Evolutionary conservation across 1,140 invertebrate species (phyloP), one percentile per base, ranked within the genome.

Genomic region (Sycophila sp.): DNA sequence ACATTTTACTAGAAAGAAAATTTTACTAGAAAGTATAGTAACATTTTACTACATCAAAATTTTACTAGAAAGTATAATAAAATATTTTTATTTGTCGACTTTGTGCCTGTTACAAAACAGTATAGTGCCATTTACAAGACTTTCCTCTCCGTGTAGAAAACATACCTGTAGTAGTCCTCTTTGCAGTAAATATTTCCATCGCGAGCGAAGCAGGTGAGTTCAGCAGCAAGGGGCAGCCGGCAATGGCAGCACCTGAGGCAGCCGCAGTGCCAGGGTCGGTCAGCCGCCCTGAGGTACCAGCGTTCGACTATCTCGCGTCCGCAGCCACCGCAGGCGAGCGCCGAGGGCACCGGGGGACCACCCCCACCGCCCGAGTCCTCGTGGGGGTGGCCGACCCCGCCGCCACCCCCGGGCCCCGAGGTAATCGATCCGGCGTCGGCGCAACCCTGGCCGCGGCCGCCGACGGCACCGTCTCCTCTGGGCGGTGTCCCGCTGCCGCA

Each of bases 111-210:
- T n/a, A n/a, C n/a, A n/a, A n/a, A n/a, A n/a, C n/a, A n/a, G n/a
- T n/a, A n/a, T n/a, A n/a, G n/a, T n/a, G n/a, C n/a, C n/a, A n/a
- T n/a, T n/a, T n/a, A n/a, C n/a, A n/a, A n/a, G n/a, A n/a, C n/a
- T n/a, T n/a, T n/a, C n/a, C n/a, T n/a, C n/a, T n/a, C n/a, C n/a
- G n/a, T n/a, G n/a, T 26, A 51, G 6, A 51, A 51, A 56, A 81
- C 89, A 88, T 86, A 97, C 96, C 95, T 93, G 85, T 95, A 96
- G 83, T 98, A 98, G 85, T 98, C 96, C 77, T 97, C 94, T 83
- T 96, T 96, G 89, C 96, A 98, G 84, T 96, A 97, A 77, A 97
- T 97, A 80, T 94, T 93, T 62, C 94, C 94, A 77, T 96, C 94
- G 63, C 94, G 87, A 6, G 94, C 91, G 85, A 96, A 98, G 85